These are phyloP conservation scores for Mycalesis mineus DNA, from an alignment of 2,888 invertebrate genomes.

Conservation along the genomic window DNA sequence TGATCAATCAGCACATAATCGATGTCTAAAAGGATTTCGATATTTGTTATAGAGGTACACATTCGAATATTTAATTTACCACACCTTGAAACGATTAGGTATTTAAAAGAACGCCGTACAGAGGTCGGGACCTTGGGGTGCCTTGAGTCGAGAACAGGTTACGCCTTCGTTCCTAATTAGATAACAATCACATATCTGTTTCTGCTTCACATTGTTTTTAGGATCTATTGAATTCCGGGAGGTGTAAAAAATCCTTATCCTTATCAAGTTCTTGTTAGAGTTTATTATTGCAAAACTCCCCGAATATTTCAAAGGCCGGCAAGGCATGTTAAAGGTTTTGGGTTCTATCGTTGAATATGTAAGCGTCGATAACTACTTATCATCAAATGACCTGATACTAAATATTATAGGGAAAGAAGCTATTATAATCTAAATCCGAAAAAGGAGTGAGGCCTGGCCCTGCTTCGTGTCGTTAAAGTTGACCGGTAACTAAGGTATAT, in stretches of 20 bases:
- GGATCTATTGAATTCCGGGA: not conserved
- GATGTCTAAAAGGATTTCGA: not conserved
- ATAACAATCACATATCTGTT: constrained; percentile 1
- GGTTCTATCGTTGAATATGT: no score
- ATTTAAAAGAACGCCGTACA: not conserved
- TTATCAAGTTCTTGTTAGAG: no score
- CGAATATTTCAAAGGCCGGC: no score
- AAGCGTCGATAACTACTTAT: no score
- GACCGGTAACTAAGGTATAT: no score
- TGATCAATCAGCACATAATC: not conserved
- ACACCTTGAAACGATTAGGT: not conserved
- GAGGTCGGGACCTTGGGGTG: not conserved
- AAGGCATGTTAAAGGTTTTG: no score
- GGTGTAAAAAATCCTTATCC: not conserved
- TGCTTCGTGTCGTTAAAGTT: no score
- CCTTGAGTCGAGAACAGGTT: not conserved
- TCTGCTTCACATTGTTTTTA: not conserved
- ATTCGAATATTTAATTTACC: constrained; percentile 1
- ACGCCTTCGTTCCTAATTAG: constrained; percentile 9
- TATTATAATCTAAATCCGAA: no score
- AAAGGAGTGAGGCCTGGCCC: no score
- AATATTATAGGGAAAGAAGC: no score
- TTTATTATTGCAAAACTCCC: no score
- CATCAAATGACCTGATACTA: no score
- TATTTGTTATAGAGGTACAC: not conserved